Evolutionary conservation across 2,888 invertebrate genomes (phyloP), one percentile per base, ranked within the genome.

Genomic region (Monopis laevigella): DNA sequence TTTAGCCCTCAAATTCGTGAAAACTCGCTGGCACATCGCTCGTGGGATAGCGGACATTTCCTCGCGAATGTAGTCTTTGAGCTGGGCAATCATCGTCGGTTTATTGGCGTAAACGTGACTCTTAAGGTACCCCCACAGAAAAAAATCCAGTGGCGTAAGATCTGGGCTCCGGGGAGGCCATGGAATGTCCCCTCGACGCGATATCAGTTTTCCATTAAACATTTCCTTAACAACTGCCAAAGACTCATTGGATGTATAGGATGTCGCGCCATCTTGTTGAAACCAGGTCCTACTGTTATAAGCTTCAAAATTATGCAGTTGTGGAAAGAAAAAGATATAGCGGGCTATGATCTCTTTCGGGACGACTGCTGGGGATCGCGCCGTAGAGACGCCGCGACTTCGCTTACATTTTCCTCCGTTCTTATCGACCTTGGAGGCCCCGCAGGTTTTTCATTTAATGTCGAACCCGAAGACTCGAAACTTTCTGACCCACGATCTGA

Each of bases 221-320:
- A 30, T 30, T 30, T 30, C 30, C 3, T 30, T 30, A 13, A 30
- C 30, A 6, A 30, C 30, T 13, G 30, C 13, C 30, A 30, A 13
- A 30, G 30, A 30, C 30, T 30, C 14, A 13, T 30, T 30, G 14
- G 30, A 30, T 30, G 30, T 30, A 13, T 30, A 16, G 14, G 13
- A 30, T 13, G 30, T 30, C 13, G 30, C 45, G 28, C 45, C 40
- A 43, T 46, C 47, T 40, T 44, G 43, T 39, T 46, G 46, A 26
- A 51, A 48, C 46, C 46, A 48, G 21, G 50, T 48, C 44, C 48
- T 50, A 42, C 45, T 45, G 38, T 50, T 51, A 24, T 39, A 46
- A 34, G 42, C 46, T 41, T 24, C 27, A 39, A 39, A 39, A 12
- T 39, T 16, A 6, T 44, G 44, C 34, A 48, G 43, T 39, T 47